Conservation (phyloP, 1,140 invertebrate genomes). For the Maconellicoccus hirsutus region DNA sequence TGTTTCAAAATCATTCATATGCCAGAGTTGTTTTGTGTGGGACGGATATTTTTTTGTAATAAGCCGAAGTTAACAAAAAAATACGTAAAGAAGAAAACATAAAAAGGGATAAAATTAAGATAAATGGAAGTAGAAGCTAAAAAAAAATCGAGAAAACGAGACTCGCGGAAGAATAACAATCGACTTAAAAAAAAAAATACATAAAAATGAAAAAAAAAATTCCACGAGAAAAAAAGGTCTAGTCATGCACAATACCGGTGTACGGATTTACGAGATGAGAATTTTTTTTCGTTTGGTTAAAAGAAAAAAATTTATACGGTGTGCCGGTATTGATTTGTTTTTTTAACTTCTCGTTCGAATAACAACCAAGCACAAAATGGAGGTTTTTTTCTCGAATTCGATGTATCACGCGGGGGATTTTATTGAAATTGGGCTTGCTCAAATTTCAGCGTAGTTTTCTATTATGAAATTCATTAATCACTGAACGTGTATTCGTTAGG, state of each 20-base stretch:
- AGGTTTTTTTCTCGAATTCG: background rate
- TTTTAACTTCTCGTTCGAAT: background rate
- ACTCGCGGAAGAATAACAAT: background rate
- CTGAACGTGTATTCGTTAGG: background rate
- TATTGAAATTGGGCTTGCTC: constrained; percentile 14
- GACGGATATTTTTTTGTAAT: background rate
- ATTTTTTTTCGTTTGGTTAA: background rate
- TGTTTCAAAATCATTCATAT: constrained; percentile 19
- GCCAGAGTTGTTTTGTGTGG: constrained; percentile 17
- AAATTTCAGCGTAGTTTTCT: constrained; percentile 19
- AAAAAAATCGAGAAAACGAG: background rate
- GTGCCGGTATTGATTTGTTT: background rate
- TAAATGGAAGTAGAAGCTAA: background rate
- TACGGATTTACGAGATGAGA: background rate
- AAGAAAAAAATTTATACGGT: background rate
- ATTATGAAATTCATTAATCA: constrained; percentile 6
- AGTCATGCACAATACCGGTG: background rate
- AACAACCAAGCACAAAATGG: constrained; percentile 13
- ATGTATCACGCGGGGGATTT: background rate
- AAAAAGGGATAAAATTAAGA: background rate
- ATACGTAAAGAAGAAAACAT: background rate
- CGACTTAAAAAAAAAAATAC: background rate
- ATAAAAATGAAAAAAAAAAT: no score
- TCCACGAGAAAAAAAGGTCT: background rate
- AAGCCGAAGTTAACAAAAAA: background rate